Evolutionary conservation across 2,797 vertebrate species (phyloP).

Genomic region (Varecia variegata): DNA sequence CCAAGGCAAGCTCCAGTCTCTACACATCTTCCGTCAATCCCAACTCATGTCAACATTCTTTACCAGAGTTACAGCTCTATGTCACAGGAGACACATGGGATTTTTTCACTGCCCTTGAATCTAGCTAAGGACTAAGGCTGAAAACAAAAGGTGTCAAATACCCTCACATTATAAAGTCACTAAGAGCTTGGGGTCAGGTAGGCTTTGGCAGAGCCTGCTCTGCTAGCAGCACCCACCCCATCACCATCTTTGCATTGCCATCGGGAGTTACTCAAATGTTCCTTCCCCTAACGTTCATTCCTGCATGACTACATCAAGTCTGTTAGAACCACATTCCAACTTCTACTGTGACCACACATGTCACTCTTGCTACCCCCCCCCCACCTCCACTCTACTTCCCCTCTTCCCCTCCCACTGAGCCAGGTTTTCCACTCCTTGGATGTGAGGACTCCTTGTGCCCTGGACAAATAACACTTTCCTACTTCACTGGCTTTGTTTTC

Average conservation of each 20-base stretch:
- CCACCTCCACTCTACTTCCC: fast-evolving
- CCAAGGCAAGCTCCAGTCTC: not conserved
- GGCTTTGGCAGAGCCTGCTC: not conserved
- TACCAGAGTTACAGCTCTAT: not conserved
- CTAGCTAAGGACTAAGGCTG: not conserved
- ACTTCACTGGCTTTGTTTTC: not conserved
- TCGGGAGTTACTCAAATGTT: not conserved
- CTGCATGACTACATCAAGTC: not conserved
- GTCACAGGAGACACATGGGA: not conserved
- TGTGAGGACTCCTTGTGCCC: not conserved
- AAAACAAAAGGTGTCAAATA: not conserved
- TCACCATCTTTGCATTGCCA: not conserved
- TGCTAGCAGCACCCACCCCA: not conserved
- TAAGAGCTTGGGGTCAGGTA: not conserved
- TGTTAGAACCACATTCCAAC: not conserved
- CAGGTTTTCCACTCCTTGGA: not conserved
- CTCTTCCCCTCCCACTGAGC: fast-evolving
- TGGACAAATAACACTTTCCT: not conserved
- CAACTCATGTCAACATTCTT: not conserved
- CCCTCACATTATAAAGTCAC: not conserved
- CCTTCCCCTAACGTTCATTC: not conserved
- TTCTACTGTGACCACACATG: not conserved
- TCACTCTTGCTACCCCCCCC: not conserved
- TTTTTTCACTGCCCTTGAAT: not conserved
- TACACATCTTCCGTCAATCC: not conserved